phyloP scores from a whole-genome alignment of 2,113 vertebrate genomes.

The Siphamia tubifer region DNA sequence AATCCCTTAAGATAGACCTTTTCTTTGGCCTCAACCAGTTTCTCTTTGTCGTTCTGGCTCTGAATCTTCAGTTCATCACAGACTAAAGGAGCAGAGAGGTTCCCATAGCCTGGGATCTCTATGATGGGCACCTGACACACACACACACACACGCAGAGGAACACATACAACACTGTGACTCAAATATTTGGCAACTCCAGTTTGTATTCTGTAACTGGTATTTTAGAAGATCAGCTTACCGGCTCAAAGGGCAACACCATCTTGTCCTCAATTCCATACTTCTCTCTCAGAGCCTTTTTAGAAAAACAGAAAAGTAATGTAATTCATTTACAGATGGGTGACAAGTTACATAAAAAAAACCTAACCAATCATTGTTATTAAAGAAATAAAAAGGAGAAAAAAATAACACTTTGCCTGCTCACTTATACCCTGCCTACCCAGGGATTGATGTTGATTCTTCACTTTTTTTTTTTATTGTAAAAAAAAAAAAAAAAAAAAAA shows the following conservation, averaged over 20 bases:
- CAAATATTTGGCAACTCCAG: no score
- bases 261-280: slow-evolving; percentile 93
- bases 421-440: no score
- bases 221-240: slow-evolving; percentile 73
- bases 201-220: background rate
- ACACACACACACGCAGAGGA: background rate
- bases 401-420: no score
- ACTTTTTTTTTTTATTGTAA: no score
- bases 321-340: no score
- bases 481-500: no score
- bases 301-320: background rate
- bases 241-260: slow-evolving; percentile 97
- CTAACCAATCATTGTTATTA: no score
- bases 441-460: no score
- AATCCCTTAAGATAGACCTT: slow-evolving; percentile 94
- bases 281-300: slow-evolving; percentile 87
- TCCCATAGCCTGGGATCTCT: slow-evolving; percentile 92
- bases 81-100: slow-evolving; percentile 87
- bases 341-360: no score
- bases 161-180: background rate
- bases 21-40: slow-evolving; percentile 94
- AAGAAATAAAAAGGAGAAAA: no score
- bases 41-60: slow-evolving; percentile 97
- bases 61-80: slow-evolving; percentile 96
- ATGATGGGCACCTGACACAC: slow-evolving; percentile 88